Evolutionary conservation across 2,888 invertebrate species (phyloP), one percentile per base, ranked within the genome.

Genomic region (Philereme vetulata): DNA sequence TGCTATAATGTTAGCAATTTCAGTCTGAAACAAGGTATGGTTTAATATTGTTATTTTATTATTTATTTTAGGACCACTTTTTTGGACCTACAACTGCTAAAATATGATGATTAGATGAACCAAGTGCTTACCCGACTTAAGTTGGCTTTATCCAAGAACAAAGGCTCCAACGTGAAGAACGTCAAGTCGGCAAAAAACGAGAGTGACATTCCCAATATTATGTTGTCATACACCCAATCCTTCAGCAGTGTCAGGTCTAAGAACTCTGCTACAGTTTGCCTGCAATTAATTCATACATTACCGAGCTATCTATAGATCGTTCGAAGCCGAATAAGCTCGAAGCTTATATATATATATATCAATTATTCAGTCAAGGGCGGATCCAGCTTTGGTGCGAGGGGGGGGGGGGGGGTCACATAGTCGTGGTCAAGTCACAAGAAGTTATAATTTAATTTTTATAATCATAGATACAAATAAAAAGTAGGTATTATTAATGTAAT

Each of bases 111-210:
- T 35, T 35, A 10, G 21, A 50, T 40, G 2, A 33, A 7, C 33
- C 33, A 47, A 42, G 44, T 49, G 4, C 82, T 86, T 72, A 90
- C 85, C 74, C 90, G 87, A 52, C 82, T 88, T 57, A 94, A 93
- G 49, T 93, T 90, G 42, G 86, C 77, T 67, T 93, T 93, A 51
- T 88, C 88, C 74, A 95, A 86, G 75, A 94, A 93, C 70, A 96
- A 74, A 0, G 96, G 96, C 63, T 96, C 93, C 52, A 96, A 76
- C 0, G 95, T 94, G 68, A 95, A 93, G 77, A 96, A 96, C 0
- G 94, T 94, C 45, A 94, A 90, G 78, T 96, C 96, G 4, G 95
- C 93, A 58, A 94, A 94, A 62, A 95, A 93, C 4, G 94, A 93
- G 58, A 96, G 90, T 0, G 95, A 93, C 75, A 95, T 92, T 43